Conservation (phyloP, 2,888 invertebrate species). For the Scotopteryx bipunctaria region DNA sequence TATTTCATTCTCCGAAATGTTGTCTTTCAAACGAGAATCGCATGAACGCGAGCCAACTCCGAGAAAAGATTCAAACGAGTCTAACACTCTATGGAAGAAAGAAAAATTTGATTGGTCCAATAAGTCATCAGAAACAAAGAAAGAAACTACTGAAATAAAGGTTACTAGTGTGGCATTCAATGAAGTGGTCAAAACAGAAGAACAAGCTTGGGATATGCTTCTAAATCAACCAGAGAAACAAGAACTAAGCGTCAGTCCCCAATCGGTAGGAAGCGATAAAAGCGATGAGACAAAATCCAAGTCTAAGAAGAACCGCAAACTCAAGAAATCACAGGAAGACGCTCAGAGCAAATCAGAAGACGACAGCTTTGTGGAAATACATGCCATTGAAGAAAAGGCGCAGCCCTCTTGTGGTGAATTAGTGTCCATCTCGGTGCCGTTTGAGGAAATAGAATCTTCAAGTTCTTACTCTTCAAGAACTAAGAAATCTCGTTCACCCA, state of each 20-base stretch:
- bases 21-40: slow-evolving; percentile 23
- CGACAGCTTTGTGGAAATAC: slow-evolving; percentile 77
- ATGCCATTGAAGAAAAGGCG: slow-evolving; percentile 71
- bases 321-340: slow-evolving; percentile 63
- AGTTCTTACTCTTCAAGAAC: slow-evolving; percentile 54
- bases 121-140: slow-evolving; percentile 35
- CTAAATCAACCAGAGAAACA: slow-evolving; percentile 61
- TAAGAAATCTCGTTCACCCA: slow-evolving; percentile 62
- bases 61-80: slow-evolving; percentile 18
- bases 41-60: slow-evolving; percentile 26
- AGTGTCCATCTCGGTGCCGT: slow-evolving; percentile 71
- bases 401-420: slow-evolving; percentile 63
- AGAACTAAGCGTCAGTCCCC: slow-evolving; percentile 38
- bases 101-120: slow-evolving; percentile 35
- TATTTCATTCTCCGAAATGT: slow-evolving; percentile 18
- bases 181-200: slow-evolving; percentile 63
- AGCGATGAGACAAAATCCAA: slow-evolving; percentile 63
- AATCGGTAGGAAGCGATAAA: slow-evolving; percentile 38
- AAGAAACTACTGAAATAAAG: slow-evolving; percentile 40
- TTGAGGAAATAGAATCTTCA: slow-evolving; percentile 58
- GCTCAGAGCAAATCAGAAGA: slow-evolving; percentile 61
- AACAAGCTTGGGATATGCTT: slow-evolving; percentile 76
- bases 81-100: slow-evolving; percentile 33
- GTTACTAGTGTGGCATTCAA: slow-evolving; percentile 35
- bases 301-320: slow-evolving; percentile 63